Percentiles rank a stretch among this genome's conserved stretches.
Evolutionary conservation across 1,140 invertebrate genomes (phyloP).

Genomic region (Papilio dardanus): DNA sequence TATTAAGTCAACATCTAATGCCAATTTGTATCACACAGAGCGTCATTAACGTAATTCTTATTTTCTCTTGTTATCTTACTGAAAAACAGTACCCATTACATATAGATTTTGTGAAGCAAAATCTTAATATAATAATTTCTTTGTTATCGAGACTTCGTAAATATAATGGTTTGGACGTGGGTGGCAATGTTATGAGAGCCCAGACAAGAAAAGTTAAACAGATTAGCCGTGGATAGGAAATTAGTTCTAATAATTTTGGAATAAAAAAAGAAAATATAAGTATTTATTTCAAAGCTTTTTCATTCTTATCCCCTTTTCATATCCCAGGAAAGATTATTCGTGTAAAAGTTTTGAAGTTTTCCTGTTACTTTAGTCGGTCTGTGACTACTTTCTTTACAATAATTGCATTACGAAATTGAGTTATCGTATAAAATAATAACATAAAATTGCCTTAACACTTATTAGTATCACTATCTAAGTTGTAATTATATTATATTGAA

Average conservation of each 20-base stretch:
- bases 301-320: background rate
- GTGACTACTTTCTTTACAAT: background rate
- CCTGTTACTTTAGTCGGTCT: background rate
- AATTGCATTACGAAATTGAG: background rate
- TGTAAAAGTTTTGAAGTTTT: background rate
- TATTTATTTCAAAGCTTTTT: background rate
- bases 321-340: background rate
- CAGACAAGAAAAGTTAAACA: slow-evolving; percentile 10
- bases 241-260: background rate
- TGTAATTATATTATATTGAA: background rate
- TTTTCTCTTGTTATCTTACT: background rate
- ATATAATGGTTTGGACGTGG: slow-evolving; percentile 1
- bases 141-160: slow-evolving; percentile 8
- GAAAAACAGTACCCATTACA: too few species aligned
- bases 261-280: background rate
- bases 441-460: background rate
- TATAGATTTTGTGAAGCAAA: too few species aligned
- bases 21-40: background rate
- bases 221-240: background rate
- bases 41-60: background rate
- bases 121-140: slow-evolving; percentile 2
- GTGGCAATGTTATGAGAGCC: slow-evolving; percentile 13
- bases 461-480: background rate
- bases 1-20: slow-evolving; percentile 11
- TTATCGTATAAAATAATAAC: background rate